Percentiles rank a stretch among this genome's conserved stretches.
Evolutionary conservation across 2,113 vertebrate genomes (phyloP).

Genomic region (Antennarius striatus): DNA sequence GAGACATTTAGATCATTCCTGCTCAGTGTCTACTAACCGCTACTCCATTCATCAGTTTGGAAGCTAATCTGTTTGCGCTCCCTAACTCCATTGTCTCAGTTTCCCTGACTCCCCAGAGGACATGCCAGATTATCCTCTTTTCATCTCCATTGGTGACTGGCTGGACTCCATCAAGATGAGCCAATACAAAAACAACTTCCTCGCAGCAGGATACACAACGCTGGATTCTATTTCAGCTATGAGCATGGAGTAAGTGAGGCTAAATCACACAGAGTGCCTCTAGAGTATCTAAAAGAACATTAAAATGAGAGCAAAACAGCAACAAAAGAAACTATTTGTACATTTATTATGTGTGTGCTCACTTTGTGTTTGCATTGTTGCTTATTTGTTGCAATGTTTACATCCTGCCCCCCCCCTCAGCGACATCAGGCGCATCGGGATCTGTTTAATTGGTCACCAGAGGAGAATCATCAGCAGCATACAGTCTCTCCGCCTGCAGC

Average conservation of each 20-base stretch:
- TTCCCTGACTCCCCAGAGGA: constrained; percentile 92
- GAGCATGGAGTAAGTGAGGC: constrained; percentile 96
- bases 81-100: constrained; percentile 69
- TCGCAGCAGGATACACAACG: constrained; percentile 94
- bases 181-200: constrained; percentile 98
- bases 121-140: constrained; percentile 92
- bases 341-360: no score
- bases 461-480: constrained; percentile 99
- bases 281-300: no score
- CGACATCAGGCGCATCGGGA: constrained; percentile 94
- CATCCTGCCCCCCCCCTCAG: constrained; percentile 70
- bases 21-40: no score
- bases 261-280: constrained; percentile 15
- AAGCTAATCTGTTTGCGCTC: neutral
- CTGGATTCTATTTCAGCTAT: constrained; percentile 97
- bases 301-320: no score
- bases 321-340: no score
- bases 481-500: constrained; percentile 95
- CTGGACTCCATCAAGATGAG: constrained; percentile 99
- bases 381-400: neutral
- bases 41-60: neutral
- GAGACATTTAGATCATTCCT: no score
- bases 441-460: constrained; percentile 97
- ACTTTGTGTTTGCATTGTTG: neutral
- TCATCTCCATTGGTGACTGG: constrained; percentile 98